These are phyloP conservation scores for Lonchura striata DNA, from an alignment of 2,113 vertebrate genomes.

Conservation along the genomic window DNA sequence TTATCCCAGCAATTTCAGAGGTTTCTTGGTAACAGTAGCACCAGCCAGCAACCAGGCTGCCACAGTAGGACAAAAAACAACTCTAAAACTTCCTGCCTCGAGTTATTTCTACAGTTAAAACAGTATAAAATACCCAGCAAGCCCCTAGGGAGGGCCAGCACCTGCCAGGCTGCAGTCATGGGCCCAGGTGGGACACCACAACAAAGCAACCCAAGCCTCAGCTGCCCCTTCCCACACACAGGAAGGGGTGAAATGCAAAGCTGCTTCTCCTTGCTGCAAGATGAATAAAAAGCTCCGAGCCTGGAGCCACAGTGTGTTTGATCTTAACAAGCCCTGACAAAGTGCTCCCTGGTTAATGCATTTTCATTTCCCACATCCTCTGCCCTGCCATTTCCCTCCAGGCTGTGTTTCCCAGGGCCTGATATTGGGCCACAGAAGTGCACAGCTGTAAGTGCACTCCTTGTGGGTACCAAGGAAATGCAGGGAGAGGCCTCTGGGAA, in stretches of 20 bases:
- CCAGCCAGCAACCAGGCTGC: background rate
- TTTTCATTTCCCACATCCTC: background rate
- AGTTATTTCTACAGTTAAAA: background rate
- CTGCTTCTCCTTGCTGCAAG: background rate
- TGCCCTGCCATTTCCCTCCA: accelerated
- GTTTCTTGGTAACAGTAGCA: background rate
- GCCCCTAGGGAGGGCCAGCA: accelerated
- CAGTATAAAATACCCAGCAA: background rate
- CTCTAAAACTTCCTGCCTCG: background rate
- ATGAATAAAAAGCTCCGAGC: background rate
- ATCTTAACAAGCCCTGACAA: background rate
- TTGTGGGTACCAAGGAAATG: background rate
- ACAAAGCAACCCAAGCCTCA: background rate
- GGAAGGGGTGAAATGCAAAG: background rate
- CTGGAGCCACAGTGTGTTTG: background rate
- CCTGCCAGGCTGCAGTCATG: accelerated
- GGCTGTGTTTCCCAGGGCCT: background rate
- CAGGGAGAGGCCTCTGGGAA: background rate
- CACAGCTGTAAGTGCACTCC: background rate
- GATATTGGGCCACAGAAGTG: accelerated
- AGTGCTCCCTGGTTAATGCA: background rate
- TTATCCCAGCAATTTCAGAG: accelerated
- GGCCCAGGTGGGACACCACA: too few relatives aligned
- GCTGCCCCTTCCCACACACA: accelerated
- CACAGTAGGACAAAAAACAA: background rate